Percentiles rank a stretch among this genome's conserved stretches.
phyloP scores from a whole-genome alignment of 2,888 invertebrate genomes.

The Syrphus vitripennis region DNA sequence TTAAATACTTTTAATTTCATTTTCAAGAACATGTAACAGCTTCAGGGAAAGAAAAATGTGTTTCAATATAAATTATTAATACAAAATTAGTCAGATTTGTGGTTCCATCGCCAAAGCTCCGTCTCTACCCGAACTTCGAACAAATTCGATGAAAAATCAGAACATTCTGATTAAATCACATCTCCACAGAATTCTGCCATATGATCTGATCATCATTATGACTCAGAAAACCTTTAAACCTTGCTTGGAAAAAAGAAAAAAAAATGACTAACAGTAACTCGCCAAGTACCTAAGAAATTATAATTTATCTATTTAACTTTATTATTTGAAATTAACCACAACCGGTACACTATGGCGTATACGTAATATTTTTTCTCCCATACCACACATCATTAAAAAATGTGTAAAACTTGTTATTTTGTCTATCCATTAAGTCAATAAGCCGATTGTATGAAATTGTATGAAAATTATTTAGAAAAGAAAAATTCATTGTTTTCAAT shows the following conservation, averaged over 20 bases:
- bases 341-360: constrained; percentile 8
- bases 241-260: not conserved
- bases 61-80: too few relatives aligned
- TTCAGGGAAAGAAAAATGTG: too few relatives aligned
- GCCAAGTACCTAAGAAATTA: not conserved
- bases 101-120: too few relatives aligned
- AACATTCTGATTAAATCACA: too few relatives aligned
- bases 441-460: not conserved
- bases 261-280: constrained; percentile 13
- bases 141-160: too few relatives aligned
- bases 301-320: not conserved
- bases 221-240: not conserved
- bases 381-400: not conserved
- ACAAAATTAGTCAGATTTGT: too few relatives aligned
- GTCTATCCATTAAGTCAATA: not conserved
- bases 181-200: not conserved
- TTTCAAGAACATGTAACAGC: too few relatives aligned
- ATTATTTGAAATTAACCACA: not conserved
- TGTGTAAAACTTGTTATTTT: not conserved
- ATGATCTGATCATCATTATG: not conserved
- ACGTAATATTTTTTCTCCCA: not conserved
- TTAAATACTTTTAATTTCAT: too few relatives aligned
- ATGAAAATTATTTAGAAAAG: not conserved
- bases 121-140: too few relatives aligned
- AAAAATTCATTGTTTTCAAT: not conserved